Evolutionary conservation across 2,113 vertebrate species (phyloP), one percentile per base, ranked within the genome.

Genomic region (Corythornis madagascariensis): DNA sequence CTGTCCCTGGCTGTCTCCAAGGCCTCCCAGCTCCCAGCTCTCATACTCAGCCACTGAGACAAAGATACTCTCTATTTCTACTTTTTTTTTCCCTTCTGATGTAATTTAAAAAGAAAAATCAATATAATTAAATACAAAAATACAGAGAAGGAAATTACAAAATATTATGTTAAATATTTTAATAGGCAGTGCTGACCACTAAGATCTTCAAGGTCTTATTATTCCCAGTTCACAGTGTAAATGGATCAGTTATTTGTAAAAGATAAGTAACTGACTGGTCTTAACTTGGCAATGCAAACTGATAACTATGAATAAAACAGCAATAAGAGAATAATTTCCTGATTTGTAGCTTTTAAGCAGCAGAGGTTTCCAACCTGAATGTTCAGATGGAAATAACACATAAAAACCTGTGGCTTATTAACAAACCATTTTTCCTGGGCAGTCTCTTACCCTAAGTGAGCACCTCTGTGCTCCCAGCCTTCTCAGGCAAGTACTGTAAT

Each of bases 81-180:
- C 4, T 55, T 20, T 22, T 66, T 66, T 20, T 29, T 47, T 42
- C 7, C 4, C 6, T 87, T 64, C 40, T 91, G 33, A 80, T 67
- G 56, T 92, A 72, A 89, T 79, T 87, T 59, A 74, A 94, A 93
- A 65, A 42, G 13, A 86, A 87, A 91, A 93, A 96, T 95, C 94
- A 94, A 95, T 94, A 61, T 47, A 87, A 79, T 70, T 84, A 93
- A 79, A 85, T 45, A 66, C 8, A 82, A 95, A 95, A 84, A 85
- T 59, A 82, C 16, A 67, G 33, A 87, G 35, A 87, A 92, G 89
- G 82, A 90, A 92, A 93, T 90, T 63, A 88, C 52, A 80, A 93
- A 94, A 94, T 89, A 80, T 16, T 74, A 86, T 80, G n/a, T 48
- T 93, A 93, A 95, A 92, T 96, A 93, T 96, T 94, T 96, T 91